These are phyloP conservation scores for Ganaspis brasiliensis DNA, from an alignment of 2,888 invertebrate species.

Conservation along the genomic window DNA sequence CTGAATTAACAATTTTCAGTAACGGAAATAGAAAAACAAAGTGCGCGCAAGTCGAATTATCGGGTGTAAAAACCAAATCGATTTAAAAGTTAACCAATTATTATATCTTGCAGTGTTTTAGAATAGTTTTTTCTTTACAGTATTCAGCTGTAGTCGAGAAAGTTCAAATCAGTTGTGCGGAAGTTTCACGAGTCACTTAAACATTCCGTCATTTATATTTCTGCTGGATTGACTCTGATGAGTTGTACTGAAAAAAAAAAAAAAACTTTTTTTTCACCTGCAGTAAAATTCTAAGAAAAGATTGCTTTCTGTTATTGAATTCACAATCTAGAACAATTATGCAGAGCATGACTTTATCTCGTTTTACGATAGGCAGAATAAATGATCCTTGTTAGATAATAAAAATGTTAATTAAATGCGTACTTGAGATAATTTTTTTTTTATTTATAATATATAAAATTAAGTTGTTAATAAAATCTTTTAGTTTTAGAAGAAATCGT, in stretches of 20 bases:
- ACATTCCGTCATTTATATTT: constrained; percentile 25
- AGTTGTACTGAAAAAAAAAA: neutral
- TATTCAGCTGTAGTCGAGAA: constrained; percentile 24
- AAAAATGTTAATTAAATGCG: constrained; percentile 18
- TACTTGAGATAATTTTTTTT: neutral
- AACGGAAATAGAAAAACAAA: neutral
- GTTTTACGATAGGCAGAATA: neutral
- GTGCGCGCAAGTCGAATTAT: neutral
- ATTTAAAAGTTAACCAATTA: constrained; percentile 3
- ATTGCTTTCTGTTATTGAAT: neutral
- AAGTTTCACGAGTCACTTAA: constrained; percentile 28
- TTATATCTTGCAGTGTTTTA: constrained; percentile 4
- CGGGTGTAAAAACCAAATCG: neutral
- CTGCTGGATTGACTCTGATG: constrained; percentile 16
- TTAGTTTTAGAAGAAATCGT: neutral
- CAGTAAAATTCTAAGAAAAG: neutral
- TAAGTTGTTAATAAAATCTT: neutral
- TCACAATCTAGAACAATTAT: constrained; percentile 13
- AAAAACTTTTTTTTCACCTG: neutral
- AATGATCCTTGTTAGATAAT: neutral
- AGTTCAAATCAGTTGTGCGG: constrained; percentile 11
- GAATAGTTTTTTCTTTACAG: neutral
- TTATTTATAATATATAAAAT: constrained; percentile 3
- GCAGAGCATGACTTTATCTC: constrained; percentile 13
- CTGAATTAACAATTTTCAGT: neutral